These are phyloP conservation scores for Drosophila borborema DNA, from an alignment of 2,888 invertebrate species.

Conservation along the genomic window DNA sequence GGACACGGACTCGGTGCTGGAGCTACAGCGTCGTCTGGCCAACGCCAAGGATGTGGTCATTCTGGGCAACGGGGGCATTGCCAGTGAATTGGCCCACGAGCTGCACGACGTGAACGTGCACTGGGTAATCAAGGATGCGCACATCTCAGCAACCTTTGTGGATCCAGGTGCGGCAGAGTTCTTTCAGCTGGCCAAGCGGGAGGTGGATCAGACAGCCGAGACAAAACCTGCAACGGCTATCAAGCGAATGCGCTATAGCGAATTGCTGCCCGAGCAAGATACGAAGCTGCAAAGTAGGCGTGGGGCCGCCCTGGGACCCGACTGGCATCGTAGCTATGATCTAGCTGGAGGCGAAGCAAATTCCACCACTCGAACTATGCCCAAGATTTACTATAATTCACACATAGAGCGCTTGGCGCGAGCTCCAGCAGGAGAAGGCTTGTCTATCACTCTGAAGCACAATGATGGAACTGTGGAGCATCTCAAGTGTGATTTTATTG, in stretches of 20 bases:
- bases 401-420: constrained; percentile 84
- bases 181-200: constrained; percentile 86
- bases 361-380: constrained; percentile 45
- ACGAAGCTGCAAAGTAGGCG: constrained; percentile 84
- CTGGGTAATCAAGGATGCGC: constrained; percentile 97
- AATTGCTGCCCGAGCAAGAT: constrained; percentile 84
- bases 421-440: constrained; percentile 86
- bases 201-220: constrained; percentile 7
- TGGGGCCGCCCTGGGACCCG: constrained; percentile 98
- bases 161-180: constrained; percentile 98
- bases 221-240: constrained; percentile 78
- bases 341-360: constrained; percentile 82
- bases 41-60: constrained; percentile 91
- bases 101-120: constrained; percentile 93
- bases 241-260: constrained; percentile 89
- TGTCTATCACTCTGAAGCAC: constrained; percentile 88
- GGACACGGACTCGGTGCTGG: constrained; percentile 96
- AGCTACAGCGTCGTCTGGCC: constrained; percentile 90
- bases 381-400: constrained; percentile 88
- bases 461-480: constrained; percentile 87
- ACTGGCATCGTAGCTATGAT: constrained; percentile 93
- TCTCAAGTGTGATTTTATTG: constrained; percentile 93
- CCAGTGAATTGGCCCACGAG: constrained; percentile 97
- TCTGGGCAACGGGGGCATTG: constrained; percentile 99
- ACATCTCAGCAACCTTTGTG: constrained; percentile 96